Conservation (phyloP, 2,888 invertebrate genomes). For the Laothoe populi region DNA sequence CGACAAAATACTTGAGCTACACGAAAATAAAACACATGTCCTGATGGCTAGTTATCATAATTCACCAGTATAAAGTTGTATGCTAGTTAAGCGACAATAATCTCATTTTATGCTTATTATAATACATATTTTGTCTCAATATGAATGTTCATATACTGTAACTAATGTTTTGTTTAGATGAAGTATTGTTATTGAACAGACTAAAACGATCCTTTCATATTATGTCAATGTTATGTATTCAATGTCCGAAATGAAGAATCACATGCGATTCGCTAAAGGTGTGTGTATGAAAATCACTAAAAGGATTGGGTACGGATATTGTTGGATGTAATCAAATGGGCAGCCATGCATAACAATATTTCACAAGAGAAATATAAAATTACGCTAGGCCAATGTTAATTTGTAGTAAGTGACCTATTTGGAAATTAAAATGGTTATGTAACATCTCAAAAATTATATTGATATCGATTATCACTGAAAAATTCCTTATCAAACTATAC, state of each 20-base stretch:
- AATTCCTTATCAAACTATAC: slow-evolving; percentile 37
- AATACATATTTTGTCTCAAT: background rate
- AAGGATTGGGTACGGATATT: slow-evolving; percentile 21
- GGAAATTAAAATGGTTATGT: background rate
- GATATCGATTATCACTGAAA: slow-evolving; percentile 39
- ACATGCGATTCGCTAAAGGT: slow-evolving; percentile 24
- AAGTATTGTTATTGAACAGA: slow-evolving; percentile 14
- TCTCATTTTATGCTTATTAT: background rate
- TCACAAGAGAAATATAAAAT: slow-evolving; percentile 19
- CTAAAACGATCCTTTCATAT: slow-evolving; percentile 18
- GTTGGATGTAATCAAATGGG: slow-evolving; percentile 34
- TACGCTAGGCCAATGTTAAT: background rate
- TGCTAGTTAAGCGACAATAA: slow-evolving; percentile 10
- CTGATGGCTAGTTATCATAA: slow-evolving; percentile 53
- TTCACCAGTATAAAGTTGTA: slow-evolving; percentile 14
- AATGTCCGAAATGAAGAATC: slow-evolving; percentile 22
- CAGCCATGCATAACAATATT: slow-evolving; percentile 45
- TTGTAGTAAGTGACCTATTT: slow-evolving; percentile 1
- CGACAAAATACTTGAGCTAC: slow-evolving; percentile 95
- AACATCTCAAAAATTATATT: background rate
- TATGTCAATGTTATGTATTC: slow-evolving; percentile 21
- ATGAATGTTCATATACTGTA: slow-evolving; percentile 1
- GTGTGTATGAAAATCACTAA: slow-evolving; percentile 19
- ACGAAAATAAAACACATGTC: slow-evolving; percentile 78
- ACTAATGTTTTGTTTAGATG: slow-evolving; percentile 5